Conservation (phyloP, 1,140 invertebrate genomes). For the Pteromalus puparum region DNA sequence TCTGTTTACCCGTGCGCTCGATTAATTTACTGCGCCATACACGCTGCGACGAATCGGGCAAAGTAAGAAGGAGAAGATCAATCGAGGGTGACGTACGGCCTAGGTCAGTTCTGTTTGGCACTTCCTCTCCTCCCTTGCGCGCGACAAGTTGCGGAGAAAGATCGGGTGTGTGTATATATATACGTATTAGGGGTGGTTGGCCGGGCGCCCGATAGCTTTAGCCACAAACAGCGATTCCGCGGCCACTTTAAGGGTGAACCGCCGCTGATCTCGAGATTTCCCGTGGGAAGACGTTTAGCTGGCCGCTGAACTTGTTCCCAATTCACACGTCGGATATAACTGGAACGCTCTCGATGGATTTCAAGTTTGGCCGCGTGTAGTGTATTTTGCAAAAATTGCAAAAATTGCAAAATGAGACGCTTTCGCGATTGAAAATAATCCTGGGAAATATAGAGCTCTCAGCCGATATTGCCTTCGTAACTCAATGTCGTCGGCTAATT, state of each 20-base stretch:
- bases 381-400: no score
- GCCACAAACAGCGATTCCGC: conserved; percentile 70
- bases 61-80: background rate
- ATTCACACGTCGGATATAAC: background rate
- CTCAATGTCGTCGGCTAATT: conserved; percentile 65
- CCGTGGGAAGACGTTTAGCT: conserved; percentile 28
- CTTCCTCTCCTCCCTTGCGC: conserved; percentile 57
- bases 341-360: no score
- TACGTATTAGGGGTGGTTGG: conserved; percentile 59
- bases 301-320: background rate
- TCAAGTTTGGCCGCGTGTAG: no score
- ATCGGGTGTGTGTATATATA: conserved; percentile 56
- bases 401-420: background rate
- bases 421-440: background rate
- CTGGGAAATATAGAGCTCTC: conserved; percentile 23
- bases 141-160: conserved; percentile 49
- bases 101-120: conserved; percentile 73
- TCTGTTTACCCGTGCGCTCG: background rate
- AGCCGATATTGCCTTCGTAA: conserved; percentile 64
- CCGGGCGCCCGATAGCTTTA: conserved; percentile 71
- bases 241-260: conserved; percentile 66
- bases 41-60: background rate
- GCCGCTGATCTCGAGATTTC: conserved; percentile 53
- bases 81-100: conserved; percentile 38
- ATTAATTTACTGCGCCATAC: background rate